Percentiles rank a stretch among this genome's conserved stretches.
These are phyloP conservation scores for Stratiomys singularior DNA, from an alignment of 2,888 invertebrate genomes.

Conservation along the genomic window DNA sequence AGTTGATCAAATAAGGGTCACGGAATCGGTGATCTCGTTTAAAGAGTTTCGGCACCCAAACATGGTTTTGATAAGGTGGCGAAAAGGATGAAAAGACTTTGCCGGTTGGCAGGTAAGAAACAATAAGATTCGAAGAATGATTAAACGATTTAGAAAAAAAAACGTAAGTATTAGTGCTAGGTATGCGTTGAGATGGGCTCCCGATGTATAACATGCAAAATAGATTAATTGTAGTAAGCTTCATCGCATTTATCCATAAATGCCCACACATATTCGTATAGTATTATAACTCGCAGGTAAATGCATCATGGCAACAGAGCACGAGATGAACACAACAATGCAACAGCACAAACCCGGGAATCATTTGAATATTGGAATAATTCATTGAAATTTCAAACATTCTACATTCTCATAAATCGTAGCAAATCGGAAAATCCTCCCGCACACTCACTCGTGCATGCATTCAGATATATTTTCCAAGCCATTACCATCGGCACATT, in stretches of 20 bases:
- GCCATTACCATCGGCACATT: constrained; percentile 12
- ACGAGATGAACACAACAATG: no score
- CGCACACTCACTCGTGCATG: background rate
- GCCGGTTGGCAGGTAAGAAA: constrained; percentile 23
- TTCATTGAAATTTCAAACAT: background rate
- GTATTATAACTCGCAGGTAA: no score
- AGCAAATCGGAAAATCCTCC: constrained; percentile 1
- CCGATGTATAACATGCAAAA: background rate
- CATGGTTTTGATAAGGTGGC: background rate
- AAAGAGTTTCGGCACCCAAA: constrained; percentile 16
- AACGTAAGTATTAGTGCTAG: background rate
- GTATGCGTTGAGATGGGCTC: background rate
- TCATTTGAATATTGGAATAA: no score
- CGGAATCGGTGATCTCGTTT: background rate
- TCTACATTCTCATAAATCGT: constrained; percentile 18
- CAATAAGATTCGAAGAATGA: constrained; percentile 19
- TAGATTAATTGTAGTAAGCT: background rate
- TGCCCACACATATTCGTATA: no score
- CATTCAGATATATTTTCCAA: background rate
- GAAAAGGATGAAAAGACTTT: constrained; percentile 12
- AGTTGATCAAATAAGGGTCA: constrained; percentile 23
- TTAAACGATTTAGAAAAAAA: background rate
- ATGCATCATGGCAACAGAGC: no score
- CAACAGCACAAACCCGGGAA: no score
- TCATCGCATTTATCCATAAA: background rate